A percentile compares a stretch with the other conserved stretches of the same genome.
These are phyloP conservation scores for Hirtodrosophila trivittata DNA, from an alignment of 2,888 invertebrate species.

Conservation along the genomic window DNA sequence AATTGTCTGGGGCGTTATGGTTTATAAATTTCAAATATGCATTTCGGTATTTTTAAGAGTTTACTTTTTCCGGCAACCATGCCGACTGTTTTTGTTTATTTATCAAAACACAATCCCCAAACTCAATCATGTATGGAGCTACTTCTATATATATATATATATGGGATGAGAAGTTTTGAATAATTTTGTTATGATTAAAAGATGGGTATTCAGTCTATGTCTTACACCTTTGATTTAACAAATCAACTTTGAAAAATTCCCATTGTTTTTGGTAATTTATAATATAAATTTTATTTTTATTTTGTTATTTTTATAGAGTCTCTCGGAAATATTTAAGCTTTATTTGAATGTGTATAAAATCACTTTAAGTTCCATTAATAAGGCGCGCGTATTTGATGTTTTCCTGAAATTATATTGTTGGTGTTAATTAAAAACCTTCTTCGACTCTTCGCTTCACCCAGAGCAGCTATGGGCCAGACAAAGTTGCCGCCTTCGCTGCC, in stretches of 20 bases:
- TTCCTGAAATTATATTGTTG: slow-evolving; percentile 72
- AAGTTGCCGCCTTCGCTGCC: slow-evolving; percentile 39
- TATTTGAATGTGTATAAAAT: slow-evolving; percentile 21
- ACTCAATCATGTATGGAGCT: slow-evolving; percentile 53
- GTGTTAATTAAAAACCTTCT: slow-evolving; percentile 80
- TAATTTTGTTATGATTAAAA: too few species aligned
- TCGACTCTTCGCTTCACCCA: slow-evolving; percentile 29
- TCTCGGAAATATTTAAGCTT: slow-evolving; percentile 11
- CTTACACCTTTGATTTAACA: too few species aligned
- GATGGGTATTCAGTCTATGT: too few species aligned
- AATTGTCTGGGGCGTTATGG: slow-evolving; percentile 64
- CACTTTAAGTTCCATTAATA: slow-evolving; percentile 57
- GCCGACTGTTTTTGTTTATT: slow-evolving; percentile 64
- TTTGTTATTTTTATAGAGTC: slow-evolving; percentile 22
- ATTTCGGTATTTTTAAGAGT: slow-evolving; percentile 52
- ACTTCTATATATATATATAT: slow-evolving; percentile 27
- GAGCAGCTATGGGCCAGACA: slow-evolving; percentile 28
- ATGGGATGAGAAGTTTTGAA: background rate
- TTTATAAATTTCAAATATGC: slow-evolving; percentile 67
- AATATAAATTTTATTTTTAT: background rate
- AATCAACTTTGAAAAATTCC: too few species aligned
- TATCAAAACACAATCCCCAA: slow-evolving; percentile 58
- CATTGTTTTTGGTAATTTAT: background rate
- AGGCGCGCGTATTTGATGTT: slow-evolving; percentile 48
- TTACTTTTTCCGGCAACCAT: slow-evolving; percentile 53